Percentiles rank a stretch among this genome's conserved stretches.
phyloP scores from a whole-genome alignment of 2,797 vertebrate species.

The Melanotaenia parkinsoni region DNA sequence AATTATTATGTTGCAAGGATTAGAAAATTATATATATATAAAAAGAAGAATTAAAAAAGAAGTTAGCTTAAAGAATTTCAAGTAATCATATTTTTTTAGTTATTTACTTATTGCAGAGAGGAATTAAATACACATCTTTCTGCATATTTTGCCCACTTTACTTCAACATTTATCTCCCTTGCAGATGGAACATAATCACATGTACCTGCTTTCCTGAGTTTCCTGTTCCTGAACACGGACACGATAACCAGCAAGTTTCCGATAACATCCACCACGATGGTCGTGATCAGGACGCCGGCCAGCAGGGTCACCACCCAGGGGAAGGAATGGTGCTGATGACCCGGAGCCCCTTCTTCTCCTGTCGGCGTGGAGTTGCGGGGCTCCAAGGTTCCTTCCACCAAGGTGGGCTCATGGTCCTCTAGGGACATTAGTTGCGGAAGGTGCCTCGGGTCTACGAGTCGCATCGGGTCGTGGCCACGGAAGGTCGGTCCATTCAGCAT shows the following conservation, averaged over 20 bases:
- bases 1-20: not conserved
- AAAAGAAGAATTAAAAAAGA: too few relatives aligned
- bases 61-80: not conserved
- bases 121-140: not conserved
- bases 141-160: not conserved
- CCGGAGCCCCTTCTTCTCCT: conserved; percentile 49
- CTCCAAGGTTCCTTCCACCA: conserved; percentile 62
- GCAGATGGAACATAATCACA: not conserved
- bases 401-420: conserved; percentile 63
- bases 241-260: conserved; percentile 89
- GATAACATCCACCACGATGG: conserved; percentile 86
- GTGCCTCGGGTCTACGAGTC: conserved; percentile 66
- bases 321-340: conserved; percentile 70
- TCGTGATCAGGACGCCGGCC: conserved; percentile 85
- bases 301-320: conserved; percentile 81
- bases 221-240: conserved; percentile 88
- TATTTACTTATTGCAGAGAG: not conserved
- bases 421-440: conserved; percentile 75
- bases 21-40: not conserved
- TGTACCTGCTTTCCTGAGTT: conserved; percentile 87
- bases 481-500: conserved; percentile 59
- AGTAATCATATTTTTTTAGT: too few relatives aligned
- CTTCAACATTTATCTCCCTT: not conserved
- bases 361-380: conserved; percentile 61
- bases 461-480: conserved; percentile 51